These are phyloP conservation scores for Tricholauxania praeusta DNA, from an alignment of 2,888 invertebrate genomes.

Conservation along the genomic window DNA sequence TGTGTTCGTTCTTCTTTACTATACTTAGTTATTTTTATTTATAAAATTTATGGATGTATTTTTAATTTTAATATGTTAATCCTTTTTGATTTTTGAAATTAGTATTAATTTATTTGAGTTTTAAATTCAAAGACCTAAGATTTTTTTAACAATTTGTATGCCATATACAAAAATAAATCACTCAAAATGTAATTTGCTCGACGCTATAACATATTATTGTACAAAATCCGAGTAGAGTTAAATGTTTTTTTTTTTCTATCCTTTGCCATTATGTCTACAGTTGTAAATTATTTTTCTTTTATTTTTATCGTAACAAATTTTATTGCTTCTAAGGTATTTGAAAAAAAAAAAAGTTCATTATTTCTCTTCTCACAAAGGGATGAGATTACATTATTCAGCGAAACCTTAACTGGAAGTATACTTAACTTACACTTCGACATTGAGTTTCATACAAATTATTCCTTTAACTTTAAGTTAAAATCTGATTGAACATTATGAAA, in stretches of 20 bases:
- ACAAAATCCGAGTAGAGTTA: not conserved
- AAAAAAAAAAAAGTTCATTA: conserved; percentile 33
- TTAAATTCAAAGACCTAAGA: conserved; percentile 47
- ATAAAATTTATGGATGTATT: conserved; percentile 29
- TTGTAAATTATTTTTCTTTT: conserved; percentile 39
- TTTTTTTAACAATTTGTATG: conserved; percentile 43
- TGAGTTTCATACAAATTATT: no score
- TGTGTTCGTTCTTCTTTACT: conserved; percentile 35
- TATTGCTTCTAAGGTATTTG: conserved; percentile 63
- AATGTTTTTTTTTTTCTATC: conserved; percentile 34
- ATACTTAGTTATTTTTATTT: conserved; percentile 35
- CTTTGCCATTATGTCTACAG: conserved; percentile 39
- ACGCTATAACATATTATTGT: not conserved
- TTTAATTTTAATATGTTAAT: not conserved
- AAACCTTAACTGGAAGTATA: no score
- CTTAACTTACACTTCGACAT: no score
- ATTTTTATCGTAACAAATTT: conserved; percentile 59
- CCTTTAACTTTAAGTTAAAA: no score
- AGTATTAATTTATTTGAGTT: no score
- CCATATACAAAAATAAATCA: conserved; percentile 24
- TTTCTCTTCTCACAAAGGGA: no score
- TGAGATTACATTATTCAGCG: no score
- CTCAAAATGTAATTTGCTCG: not conserved
- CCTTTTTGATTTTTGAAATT: conserved; percentile 34
- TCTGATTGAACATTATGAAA: no score